Conservation (phyloP, 2,113 vertebrate genomes). For the Plestiodon gilberti region DNA sequence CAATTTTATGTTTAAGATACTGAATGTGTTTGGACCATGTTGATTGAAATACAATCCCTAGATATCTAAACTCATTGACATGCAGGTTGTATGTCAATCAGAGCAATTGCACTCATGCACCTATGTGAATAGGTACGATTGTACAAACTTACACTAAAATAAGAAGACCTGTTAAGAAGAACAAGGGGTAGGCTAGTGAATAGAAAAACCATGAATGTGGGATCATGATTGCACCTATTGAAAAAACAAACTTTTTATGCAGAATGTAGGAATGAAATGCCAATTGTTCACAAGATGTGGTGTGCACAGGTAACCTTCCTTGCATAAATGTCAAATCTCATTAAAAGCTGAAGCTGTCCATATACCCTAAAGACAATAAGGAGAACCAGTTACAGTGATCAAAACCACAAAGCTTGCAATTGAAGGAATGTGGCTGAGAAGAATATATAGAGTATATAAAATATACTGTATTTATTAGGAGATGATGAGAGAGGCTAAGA, state of each 20-base stretch:
- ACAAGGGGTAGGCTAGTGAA: neutral
- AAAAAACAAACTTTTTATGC: neutral
- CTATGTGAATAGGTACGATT: neutral
- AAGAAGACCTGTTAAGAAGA: neutral
- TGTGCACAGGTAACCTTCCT: neutral
- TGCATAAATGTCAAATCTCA: neutral
- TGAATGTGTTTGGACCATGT: no score
- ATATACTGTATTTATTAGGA: no score
- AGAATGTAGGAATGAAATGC: neutral
- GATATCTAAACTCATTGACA: no score
- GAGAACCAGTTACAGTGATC: neutral
- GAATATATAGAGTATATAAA: neutral
- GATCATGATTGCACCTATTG: neutral
- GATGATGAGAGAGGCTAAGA: neutral
- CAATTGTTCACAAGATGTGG: neutral
- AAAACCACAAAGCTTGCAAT: neutral
- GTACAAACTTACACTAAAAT: neutral
- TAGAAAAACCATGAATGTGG: neutral
- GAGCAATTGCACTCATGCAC: neutral
- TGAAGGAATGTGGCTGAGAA: neutral
- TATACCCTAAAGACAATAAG: neutral
- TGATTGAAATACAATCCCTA: no score
- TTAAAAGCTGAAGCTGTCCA: neutral
- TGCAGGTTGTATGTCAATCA: neutral
- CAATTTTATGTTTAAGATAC: no score